Base-by-base conservation (phyloP, 2,113 vertebrate species). In the Mobula birostris region DNA sequence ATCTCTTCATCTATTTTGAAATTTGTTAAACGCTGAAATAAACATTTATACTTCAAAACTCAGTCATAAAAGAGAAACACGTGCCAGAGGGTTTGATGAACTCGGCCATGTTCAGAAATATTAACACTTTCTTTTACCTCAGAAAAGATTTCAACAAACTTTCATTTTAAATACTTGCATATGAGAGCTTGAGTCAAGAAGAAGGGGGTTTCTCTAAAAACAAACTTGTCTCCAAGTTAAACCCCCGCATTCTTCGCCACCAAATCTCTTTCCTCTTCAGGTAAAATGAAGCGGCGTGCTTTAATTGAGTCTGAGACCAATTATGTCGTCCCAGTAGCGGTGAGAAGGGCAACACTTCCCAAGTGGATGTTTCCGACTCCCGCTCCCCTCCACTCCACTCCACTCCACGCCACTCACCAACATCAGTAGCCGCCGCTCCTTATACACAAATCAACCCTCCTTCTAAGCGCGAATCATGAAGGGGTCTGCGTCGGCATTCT, bases 381-480 rank as follows among this genome's bases (percentile, higher is more conserved):
- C 12, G 79, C 32, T 24, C 82, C 17, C 17, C 82, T 27, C 36
- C 32, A 36, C 32, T 68, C 21, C 90, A 72, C 48, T 48, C 48
- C 48, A 48, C 32, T 68, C 36, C 90, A 72, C 48, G 1, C 48
- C 48, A 48, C 90, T 93, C 90, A 72, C 90, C 90, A 93, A 74
- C 90, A 93, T 91, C 88, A 40, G 88, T 40, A 70, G 66, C 88
- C 32, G 66, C 90, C 90, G 36, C 90, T 27, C 66, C 66, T 17
- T 21, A 27, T 21, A 40, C 68, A 92, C 88, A 93, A 12, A 17
- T 6, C 66, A 19, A 4, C 88, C 66, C 19, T 24, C 90, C 32
- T 2, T 93, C 29, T 74, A 72, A 40, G 36, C 19, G 68, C 90
- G 29, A 36, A 17, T 72, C 90, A 40, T 24, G 19, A 19, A 24